phyloP scores from a whole-genome alignment of 2,888 invertebrate genomes.

The Meloe dianella region DNA sequence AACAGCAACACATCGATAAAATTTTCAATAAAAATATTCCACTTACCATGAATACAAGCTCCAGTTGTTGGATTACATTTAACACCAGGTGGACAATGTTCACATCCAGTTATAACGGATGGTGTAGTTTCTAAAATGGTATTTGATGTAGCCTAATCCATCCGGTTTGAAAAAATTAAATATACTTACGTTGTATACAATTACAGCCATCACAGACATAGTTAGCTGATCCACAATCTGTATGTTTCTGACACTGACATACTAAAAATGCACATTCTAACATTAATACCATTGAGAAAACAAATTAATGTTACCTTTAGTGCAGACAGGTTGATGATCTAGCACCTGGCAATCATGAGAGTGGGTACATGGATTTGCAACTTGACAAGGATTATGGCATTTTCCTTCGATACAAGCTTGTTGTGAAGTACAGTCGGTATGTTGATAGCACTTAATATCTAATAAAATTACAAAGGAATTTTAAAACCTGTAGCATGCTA shows the following conservation, averaged over 20 bases:
- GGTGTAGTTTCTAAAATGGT: constrained; percentile 27
- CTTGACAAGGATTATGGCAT: constrained; percentile 83
- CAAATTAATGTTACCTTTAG: constrained; percentile 67
- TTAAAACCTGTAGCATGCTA: not conserved
- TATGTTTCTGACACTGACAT: constrained; percentile 73
- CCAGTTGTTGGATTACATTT: constrained; percentile 80
- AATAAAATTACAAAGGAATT: constrained; percentile 29
- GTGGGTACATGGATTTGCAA: constrained; percentile 74
- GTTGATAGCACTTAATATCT: constrained; percentile 81
- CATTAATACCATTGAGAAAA: not conserved
- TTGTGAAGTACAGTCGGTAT: constrained; percentile 78
- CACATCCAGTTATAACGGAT: constrained; percentile 64
- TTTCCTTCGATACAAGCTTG: constrained; percentile 80
- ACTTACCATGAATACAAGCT: constrained; percentile 83
- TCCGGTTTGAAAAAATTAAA: not conserved
- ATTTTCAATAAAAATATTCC: constrained; percentile 17
- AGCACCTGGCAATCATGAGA: constrained; percentile 83
- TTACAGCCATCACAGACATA: constrained; percentile 74
- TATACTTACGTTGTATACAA: constrained; percentile 67
- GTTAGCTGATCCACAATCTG: constrained; percentile 68
- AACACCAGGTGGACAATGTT: constrained; percentile 79
- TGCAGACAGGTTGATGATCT: constrained; percentile 83
- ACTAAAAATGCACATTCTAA: constrained; percentile 59
- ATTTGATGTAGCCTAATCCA: not conserved
- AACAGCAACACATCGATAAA: constrained; percentile 56